phyloP scores from a whole-genome alignment of 2,888 invertebrate species.

The Homarus gammarus region DNA sequence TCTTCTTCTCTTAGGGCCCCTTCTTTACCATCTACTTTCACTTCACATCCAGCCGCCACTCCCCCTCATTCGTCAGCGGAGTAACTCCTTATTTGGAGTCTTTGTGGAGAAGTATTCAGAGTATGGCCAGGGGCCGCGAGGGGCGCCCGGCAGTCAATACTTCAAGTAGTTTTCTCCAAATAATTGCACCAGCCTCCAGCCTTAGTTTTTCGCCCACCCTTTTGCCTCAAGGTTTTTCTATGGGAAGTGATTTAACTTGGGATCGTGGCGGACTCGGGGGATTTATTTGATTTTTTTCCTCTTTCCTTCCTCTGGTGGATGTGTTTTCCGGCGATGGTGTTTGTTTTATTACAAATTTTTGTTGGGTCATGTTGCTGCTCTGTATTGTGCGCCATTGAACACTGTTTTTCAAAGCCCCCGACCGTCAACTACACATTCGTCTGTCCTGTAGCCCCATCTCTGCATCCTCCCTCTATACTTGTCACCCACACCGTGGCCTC shows the following conservation, averaged over 20 bases:
- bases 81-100: not conserved
- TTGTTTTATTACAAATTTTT: too few species aligned
- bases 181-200: not conserved
- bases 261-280: too few species aligned
- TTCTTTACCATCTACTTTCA: not conserved
- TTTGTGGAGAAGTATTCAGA: not conserved
- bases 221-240: not conserved
- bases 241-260: not conserved
- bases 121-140: not conserved
- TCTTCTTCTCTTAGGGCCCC: not conserved
- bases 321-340: too few species aligned
- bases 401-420: too few species aligned
- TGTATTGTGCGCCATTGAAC: too few species aligned
- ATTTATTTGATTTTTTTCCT: too few species aligned
- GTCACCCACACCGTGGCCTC: too few species aligned
- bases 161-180: not conserved
- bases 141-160: not conserved
- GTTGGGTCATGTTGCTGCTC: too few species aligned
- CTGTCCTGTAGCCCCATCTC: too few species aligned
- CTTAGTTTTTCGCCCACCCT: not conserved
- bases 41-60: not conserved
- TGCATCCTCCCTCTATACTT: too few species aligned
- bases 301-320: too few species aligned
- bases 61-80: not conserved
- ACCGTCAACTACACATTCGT: too few species aligned